Evolutionary conservation across 2,797 vertebrate genomes (phyloP).

Genomic region (Acridotheres tristis): DNA sequence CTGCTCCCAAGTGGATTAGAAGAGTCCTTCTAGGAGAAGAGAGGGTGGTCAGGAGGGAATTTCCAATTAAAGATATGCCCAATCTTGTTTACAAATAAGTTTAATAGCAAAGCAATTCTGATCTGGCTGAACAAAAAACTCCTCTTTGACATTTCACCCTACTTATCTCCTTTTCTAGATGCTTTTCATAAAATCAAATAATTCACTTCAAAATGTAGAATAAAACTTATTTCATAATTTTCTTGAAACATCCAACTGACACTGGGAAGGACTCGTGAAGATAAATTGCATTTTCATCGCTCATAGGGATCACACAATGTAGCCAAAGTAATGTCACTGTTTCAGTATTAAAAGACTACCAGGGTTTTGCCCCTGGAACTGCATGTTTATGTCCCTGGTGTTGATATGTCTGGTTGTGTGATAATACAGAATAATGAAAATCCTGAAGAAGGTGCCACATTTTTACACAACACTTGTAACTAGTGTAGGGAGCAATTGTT

Average conservation of each 20-base stretch:
- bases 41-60: not conserved
- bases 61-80: not conserved
- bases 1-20: not conserved
- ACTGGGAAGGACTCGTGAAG: not conserved
- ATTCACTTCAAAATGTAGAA: not conserved
- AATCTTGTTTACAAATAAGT: not conserved
- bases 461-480: not conserved
- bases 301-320: not conserved
- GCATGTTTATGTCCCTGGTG: not conserved
- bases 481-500: not conserved
- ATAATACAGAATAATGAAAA: not conserved
- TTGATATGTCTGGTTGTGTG: not conserved
- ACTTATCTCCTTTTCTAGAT: not conserved
- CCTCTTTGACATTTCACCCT: not conserved
- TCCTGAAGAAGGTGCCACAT: not conserved
- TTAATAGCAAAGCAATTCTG: not conserved
- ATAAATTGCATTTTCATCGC: not conserved
- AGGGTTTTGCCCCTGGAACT: not conserved
- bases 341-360: not conserved
- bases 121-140: not conserved
- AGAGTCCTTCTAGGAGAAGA: not conserved
- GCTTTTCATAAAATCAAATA: not conserved
- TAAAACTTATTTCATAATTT: not conserved
- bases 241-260: not conserved
- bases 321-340: not conserved